Base-by-base conservation (phyloP, 2,888 invertebrate genomes). In the Allophyes oxyacanthae region DNA sequence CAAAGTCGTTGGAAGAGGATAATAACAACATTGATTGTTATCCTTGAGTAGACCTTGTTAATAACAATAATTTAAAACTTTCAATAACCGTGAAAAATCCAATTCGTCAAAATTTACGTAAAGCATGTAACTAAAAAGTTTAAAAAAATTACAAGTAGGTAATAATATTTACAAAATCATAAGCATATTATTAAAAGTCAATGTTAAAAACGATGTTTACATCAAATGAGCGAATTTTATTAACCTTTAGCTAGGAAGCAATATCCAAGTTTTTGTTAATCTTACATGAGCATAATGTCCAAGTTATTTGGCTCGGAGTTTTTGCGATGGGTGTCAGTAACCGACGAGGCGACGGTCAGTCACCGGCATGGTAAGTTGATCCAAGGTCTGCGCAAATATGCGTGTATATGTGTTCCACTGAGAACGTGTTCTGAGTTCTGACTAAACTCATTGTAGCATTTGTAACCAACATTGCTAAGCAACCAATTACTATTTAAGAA, bases 261-360 rank as follows among this genome's bases (percentile, higher is more conserved):
- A 36, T n/a, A 28, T 25, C 30, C 37, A 33, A 41, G 38, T 36
- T 36, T 58, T 33, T 55, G 33, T 59, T 58, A 43, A 58, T 53
- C 63, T 64, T 58, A 59, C 53, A 62, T 59, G 50, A 59, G 48
- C 52, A 55, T 56, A 63, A 73, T 59, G 56, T 66, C 42, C 59
- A 50, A 61, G 62, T 66, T 49, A 72, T 68, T 79, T 75, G 78
- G 77, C 68, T 64, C 63, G 74, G 69, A 67, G 64, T 85, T 86
- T 84, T 84, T 80, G 78, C 77, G 72, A 73, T 65, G 73, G 70
- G 78, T 84, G 88, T 88, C 87, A 89, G 87, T 87, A 90, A 89
- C 88, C 89, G 81, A 64, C 70, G 70, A 85, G 78, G 60, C 76
- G 71, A 75, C 86, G 90, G 90, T 90, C 90, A 90, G 64, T 91